Conservation (phyloP, 2,888 invertebrate species). For the Rambutsinella grinnellia region DNA sequence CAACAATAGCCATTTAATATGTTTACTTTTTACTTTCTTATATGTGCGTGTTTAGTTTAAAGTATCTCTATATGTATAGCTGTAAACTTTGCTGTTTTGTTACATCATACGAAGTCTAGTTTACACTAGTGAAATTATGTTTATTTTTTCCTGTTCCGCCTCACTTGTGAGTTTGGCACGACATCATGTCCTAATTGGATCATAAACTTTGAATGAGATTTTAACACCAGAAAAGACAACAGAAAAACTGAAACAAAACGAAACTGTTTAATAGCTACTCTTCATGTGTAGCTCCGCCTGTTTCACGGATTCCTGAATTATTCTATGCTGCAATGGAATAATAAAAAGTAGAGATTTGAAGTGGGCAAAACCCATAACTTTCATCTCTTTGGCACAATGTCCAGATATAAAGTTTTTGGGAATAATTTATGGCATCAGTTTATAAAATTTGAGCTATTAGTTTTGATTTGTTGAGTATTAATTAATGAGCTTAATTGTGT, state of each 20-base stretch:
- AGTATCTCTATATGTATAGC: background rate
- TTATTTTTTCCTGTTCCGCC: conserved; percentile 49
- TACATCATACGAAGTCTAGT: background rate
- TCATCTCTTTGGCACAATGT: no score
- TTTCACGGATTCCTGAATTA: conserved; percentile 10
- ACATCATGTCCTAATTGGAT: conserved; percentile 54
- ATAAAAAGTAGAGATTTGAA: background rate
- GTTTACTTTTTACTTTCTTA: background rate
- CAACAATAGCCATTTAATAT: background rate
- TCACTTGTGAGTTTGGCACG: conserved; percentile 54
- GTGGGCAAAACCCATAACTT: no score
- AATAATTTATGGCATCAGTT: no score
- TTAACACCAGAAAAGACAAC: conserved; percentile 43
- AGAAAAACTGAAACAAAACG: background rate
- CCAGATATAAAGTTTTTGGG: no score
- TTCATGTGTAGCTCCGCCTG: conserved; percentile 4
- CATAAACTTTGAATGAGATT: conserved; percentile 58
- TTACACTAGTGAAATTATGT: conserved; percentile 22
- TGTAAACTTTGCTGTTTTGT: background rate
- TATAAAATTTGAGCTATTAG: no score
- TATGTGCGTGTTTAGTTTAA: background rate
- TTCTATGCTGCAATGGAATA: background rate
- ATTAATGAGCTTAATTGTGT: no score
- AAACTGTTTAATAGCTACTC: background rate
- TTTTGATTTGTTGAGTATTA: no score